Base-by-base conservation (phyloP, 1,140 invertebrate genomes). In the Zophobas atratus region DNA sequence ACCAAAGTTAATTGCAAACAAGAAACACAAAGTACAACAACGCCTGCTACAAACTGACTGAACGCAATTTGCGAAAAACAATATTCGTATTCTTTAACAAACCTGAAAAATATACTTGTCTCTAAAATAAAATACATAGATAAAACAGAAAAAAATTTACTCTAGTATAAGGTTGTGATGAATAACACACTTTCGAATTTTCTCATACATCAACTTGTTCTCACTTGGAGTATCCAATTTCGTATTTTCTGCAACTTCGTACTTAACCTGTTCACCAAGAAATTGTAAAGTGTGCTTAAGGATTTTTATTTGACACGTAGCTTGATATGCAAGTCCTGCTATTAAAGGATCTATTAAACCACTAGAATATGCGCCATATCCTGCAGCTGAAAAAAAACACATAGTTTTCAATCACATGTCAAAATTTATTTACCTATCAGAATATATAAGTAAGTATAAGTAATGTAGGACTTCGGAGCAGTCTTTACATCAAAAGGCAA, bases 1-100 rank as follows among this genome's bases (percentile, higher is more conserved):
- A 85, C 85, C 60, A 85, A 48, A 20, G 81, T 81, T 39, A 86
- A 79, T 76, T 84, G 82, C 43, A 84, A 80, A 55, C 82, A 82
- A 6, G 81, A 83, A 20, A 83, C 77, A 63, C 84, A 84, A 34
- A 86, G 79, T 6, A 84, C 81, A 6, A 82, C 57, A 2, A 84
- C 80, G 76, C 84, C 84, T 34, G 79, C 82, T 1, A 77, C 63
- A 57, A 84, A 83, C 77, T 85, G 82, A 35, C 77, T 77, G 43
- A 84, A 78, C 0, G 83, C 75, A 57, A 82, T 76, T 41, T 35
- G 56, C 36, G 82, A 77, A 51, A 85, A 86, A 51, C 76, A 80
- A n/a, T 77, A 38, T 79, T 86, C 79, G n/a, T 84, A 73, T n/a
- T 79, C 51, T 48, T 77, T 75, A 0, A 83, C 60, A 77, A 74